Evolutionary conservation across 2,888 invertebrate genomes (phyloP).

Genomic region (Cheilosia grossa): DNA sequence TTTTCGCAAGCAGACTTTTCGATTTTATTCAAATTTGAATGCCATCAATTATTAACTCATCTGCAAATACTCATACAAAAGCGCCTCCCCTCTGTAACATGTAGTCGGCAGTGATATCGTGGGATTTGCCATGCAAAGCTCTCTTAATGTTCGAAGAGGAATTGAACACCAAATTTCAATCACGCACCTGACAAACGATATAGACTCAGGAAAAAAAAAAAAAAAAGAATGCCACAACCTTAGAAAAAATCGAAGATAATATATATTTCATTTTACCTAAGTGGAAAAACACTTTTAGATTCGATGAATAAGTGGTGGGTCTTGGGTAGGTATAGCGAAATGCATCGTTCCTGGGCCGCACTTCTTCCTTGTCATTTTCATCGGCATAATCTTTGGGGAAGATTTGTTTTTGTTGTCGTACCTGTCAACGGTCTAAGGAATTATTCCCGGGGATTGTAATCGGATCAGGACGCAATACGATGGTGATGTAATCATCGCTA

Average conservation of each 20-base stretch:
- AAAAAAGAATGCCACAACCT: not conserved
- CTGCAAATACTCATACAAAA: slow-evolving; percentile 52
- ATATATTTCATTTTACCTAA: slow-evolving; percentile 32
- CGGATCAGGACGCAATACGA: too few relatives aligned
- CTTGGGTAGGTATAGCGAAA: too few relatives aligned
- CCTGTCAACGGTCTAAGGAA: too few relatives aligned
- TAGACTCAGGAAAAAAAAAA: not conserved
- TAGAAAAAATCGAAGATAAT: slow-evolving; percentile 8
- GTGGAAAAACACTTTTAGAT: slow-evolving; percentile 30
- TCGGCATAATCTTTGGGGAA: too few relatives aligned
- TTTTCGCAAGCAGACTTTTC: slow-evolving; percentile 43
- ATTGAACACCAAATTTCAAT: slow-evolving; percentile 56
- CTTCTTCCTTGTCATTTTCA: too few relatives aligned
- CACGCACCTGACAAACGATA: slow-evolving; percentile 50
- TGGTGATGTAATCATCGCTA: too few relatives aligned
- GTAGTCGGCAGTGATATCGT: not conserved
- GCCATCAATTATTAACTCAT: slow-evolving; percentile 64
- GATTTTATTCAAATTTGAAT: slow-evolving; percentile 54
- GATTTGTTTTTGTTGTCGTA: too few relatives aligned
- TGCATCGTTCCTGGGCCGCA: too few relatives aligned
- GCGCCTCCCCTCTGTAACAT: too few relatives aligned
- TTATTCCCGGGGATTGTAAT: too few relatives aligned
- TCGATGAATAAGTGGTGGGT: not conserved
- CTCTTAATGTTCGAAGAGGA: slow-evolving; percentile 18
- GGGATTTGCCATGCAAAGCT: slow-evolving; percentile 21